Percentiles rank a stretch among this genome's conserved stretches.
phyloP scores from a whole-genome alignment of 2,888 invertebrate genomes.

The Troides oblongomaculatus region DNA sequence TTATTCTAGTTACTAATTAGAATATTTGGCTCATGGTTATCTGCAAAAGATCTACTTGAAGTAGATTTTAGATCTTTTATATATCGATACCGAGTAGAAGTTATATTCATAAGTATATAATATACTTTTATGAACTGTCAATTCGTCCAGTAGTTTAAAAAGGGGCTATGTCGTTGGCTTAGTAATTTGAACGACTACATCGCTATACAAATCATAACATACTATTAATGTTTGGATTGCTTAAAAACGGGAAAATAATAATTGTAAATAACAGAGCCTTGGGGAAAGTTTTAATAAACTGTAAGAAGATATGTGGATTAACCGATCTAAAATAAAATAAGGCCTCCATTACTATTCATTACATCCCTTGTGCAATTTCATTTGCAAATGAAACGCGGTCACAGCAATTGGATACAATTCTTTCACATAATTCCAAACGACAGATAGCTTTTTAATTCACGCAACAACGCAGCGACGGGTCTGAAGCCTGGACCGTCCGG shows the following conservation, averaged over 20 bases:
- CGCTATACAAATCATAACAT: background rate
- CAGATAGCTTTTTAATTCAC: conserved; percentile 21
- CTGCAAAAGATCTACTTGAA: no score
- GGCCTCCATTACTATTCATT: conserved; percentile 9
- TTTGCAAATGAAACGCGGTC: conserved; percentile 13
- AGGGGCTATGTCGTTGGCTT: background rate
- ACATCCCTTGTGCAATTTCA: conserved; percentile 15
- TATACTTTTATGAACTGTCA: background rate
- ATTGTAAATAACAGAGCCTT: background rate
- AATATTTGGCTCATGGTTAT: no score
- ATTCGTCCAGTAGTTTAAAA: background rate
- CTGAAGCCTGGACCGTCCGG: background rate
- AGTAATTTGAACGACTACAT: background rate
- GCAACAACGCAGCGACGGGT: background rate
- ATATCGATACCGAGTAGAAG: no score
- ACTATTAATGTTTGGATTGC: background rate
- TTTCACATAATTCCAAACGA: conserved; percentile 16
- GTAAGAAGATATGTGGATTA: background rate
- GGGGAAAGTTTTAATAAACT: background rate
- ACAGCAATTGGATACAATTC: conserved; percentile 22
- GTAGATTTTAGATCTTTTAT: no score
- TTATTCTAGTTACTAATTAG: no score
- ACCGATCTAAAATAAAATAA: background rate
- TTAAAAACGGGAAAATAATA: background rate
- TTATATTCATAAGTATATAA: background rate